A percentile compares a stretch with the other conserved stretches of the same genome.
Evolutionary conservation across 2,888 invertebrate species (phyloP).

Genomic region (Drosophila fungiperda): DNA sequence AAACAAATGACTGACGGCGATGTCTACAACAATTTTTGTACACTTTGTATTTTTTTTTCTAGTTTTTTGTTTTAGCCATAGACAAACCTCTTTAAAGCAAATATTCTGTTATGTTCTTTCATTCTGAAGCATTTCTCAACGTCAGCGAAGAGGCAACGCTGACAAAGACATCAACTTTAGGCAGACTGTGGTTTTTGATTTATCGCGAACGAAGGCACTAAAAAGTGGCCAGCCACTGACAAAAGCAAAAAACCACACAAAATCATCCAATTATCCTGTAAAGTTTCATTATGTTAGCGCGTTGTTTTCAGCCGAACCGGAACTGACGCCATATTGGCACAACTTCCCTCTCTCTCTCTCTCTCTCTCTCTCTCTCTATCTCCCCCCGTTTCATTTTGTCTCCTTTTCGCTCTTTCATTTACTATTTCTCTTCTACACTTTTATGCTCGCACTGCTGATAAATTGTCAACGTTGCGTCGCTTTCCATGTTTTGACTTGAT

Average conservation of each 20-base stretch:
- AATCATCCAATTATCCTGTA: slow-evolving; percentile 80
- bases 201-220: slow-evolving; percentile 47
- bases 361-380: neutral
- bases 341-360: slow-evolving; percentile 2
- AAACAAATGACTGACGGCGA: slow-evolving; percentile 52
- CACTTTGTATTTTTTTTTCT: neutral
- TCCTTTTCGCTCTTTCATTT: neutral
- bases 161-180: slow-evolving; percentile 37
- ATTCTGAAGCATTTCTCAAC: slow-evolving; percentile 65
- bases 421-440: slow-evolving; percentile 11
- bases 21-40: slow-evolving; percentile 12
- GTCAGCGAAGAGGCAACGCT: slow-evolving; percentile 37
- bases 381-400: neutral
- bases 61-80: neutral
- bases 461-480: slow-evolving; percentile 68
- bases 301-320: slow-evolving; percentile 51
- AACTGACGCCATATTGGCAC: slow-evolving; percentile 75
- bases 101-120: slow-evolving; percentile 19
- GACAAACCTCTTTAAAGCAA: slow-evolving; percentile 55
- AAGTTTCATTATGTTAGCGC: slow-evolving; percentile 76
- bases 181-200: slow-evolving; percentile 62
- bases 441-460: slow-evolving; percentile 51
- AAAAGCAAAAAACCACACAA: slow-evolving; percentile 37
- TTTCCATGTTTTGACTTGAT: slow-evolving; percentile 78
- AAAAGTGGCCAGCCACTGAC: slow-evolving; percentile 13